These are phyloP conservation scores for Lapara coniferarum DNA, from an alignment of 2,888 invertebrate genomes.

Conservation along the genomic window DNA sequence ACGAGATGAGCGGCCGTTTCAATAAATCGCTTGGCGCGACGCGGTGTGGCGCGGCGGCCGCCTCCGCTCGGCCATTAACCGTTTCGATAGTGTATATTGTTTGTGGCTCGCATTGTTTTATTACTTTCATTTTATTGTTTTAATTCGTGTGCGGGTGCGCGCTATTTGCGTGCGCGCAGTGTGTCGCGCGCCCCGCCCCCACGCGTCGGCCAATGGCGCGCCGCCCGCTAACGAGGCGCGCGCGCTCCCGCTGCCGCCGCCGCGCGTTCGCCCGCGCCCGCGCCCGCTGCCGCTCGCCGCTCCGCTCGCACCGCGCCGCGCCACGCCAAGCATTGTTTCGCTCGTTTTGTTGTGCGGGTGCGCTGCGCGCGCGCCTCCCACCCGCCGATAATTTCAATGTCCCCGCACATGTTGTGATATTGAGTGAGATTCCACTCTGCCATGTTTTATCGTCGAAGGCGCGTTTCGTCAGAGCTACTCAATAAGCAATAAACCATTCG, in stretches of 20 bases:
- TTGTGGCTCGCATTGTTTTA: conserved; percentile 79
- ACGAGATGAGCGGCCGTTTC: conserved; percentile 53
- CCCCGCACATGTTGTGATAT: conserved; percentile 78
- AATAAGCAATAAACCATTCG: conserved; percentile 83
- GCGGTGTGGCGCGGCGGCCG: conserved; percentile 58
- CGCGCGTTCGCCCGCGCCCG: conserved; percentile 46
- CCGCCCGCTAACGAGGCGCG: conserved; percentile 61
- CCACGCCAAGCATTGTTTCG: conserved; percentile 42
- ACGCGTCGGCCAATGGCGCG: conserved; percentile 70
- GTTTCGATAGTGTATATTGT: conserved; percentile 76
- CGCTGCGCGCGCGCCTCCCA: conserved; percentile 68
- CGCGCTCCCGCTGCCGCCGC: conserved; percentile 54
- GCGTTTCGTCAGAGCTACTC: conserved; percentile 80
- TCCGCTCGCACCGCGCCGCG: conserved; percentile 41
- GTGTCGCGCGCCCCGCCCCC: conserved; percentile 75
- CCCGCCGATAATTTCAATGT: conserved; percentile 81
- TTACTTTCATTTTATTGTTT: conserved; percentile 83
- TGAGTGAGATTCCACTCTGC: conserved; percentile 78
- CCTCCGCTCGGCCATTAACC: conserved; percentile 79
- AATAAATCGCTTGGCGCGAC: conserved; percentile 69
- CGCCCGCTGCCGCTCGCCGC: conserved; percentile 48
- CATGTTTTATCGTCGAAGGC: conserved; percentile 76
- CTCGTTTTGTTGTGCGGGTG: conserved; percentile 25
- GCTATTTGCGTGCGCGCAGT: conserved; percentile 83
- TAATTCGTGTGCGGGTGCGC: conserved; percentile 82